These are phyloP conservation scores for Neria commutata DNA, from an alignment of 2,888 invertebrate species.

Conservation along the genomic window DNA sequence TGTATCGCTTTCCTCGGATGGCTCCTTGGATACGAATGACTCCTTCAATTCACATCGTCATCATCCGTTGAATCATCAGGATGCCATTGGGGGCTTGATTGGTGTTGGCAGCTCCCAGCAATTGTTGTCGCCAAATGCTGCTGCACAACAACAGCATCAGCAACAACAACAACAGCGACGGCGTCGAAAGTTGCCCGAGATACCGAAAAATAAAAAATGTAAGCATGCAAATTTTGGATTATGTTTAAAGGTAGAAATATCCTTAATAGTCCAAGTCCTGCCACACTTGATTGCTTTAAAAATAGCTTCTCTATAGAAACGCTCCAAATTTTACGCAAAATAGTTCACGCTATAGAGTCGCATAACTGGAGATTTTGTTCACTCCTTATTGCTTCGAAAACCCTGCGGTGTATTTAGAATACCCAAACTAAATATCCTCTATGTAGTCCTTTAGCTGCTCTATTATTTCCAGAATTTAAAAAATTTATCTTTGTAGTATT, in stretches of 20 bases:
- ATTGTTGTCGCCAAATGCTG: slow-evolving; percentile 36
- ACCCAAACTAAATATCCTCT: no score
- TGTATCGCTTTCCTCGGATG: slow-evolving; percentile 54
- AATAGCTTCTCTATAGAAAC: no score
- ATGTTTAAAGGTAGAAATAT: not conserved
- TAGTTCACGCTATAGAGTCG: no score
- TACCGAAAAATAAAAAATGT: slow-evolving; percentile 89
- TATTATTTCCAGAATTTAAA: no score
- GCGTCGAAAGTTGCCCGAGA: slow-evolving; percentile 85
- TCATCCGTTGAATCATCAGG: slow-evolving; percentile 56
- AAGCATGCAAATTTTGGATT: slow-evolving; percentile 55
- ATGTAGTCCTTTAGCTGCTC: no score
- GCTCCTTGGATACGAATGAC: slow-evolving; percentile 53
- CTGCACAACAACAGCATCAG: slow-evolving; percentile 19
- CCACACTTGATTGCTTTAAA: not conserved
- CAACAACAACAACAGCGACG: slow-evolving; percentile 65
- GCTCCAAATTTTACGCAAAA: no score
- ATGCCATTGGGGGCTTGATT: slow-evolving; percentile 52
- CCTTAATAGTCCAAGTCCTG: not conserved
- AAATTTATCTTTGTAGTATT: no score
- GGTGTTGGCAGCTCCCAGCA: slow-evolving; percentile 46
- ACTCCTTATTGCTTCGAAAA: no score
- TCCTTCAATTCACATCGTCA: slow-evolving; percentile 55
- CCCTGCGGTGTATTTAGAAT: no score
- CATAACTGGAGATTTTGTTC: no score